Conservation (phyloP, 1,140 invertebrate species). For the Drosophila gunungcola region DNA sequence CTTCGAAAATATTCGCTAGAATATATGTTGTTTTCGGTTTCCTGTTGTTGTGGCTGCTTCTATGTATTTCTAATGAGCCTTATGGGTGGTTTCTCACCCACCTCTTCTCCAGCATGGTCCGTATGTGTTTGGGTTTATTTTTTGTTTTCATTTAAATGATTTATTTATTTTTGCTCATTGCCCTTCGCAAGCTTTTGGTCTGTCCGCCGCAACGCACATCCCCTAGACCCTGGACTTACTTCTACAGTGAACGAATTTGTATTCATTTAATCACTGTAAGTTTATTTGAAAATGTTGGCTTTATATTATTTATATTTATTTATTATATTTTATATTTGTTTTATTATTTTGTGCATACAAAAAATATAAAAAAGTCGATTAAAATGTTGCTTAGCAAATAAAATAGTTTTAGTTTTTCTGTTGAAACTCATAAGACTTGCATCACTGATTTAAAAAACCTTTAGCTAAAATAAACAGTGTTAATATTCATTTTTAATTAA, state of each 20-base stretch:
- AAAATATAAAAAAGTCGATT: too few species aligned
- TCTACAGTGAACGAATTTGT: constrained; percentile 1
- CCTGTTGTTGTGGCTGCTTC: constrained; percentile 41
- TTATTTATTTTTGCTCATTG: constrained; percentile 81
- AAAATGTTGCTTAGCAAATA: too few species aligned
- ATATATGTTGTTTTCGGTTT: constrained; percentile 20
- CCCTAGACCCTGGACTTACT: constrained; percentile 2
- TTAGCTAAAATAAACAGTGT: too few species aligned
- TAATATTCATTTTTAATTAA: too few species aligned
- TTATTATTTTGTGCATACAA: too few species aligned
- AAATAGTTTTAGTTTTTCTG: too few species aligned
- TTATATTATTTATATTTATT: too few species aligned
- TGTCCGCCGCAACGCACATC: constrained; percentile 14
- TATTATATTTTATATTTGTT: too few species aligned
- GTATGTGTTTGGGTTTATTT: constrained; percentile 26
- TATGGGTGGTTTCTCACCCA: constrained; percentile 46
- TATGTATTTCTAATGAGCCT: constrained; percentile 80
- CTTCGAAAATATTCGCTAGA: constrained; percentile 29
- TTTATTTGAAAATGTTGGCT: background rate
- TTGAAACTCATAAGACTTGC: too few species aligned
- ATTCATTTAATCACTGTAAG: background rate
- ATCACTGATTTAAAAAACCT: too few species aligned
- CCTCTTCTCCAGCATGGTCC: background rate
- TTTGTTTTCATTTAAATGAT: constrained; percentile 81
- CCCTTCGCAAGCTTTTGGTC: constrained; percentile 55